Base-by-base conservation (phyloP, 2,797 vertebrate genomes). In the Molossus molossus region DNA sequence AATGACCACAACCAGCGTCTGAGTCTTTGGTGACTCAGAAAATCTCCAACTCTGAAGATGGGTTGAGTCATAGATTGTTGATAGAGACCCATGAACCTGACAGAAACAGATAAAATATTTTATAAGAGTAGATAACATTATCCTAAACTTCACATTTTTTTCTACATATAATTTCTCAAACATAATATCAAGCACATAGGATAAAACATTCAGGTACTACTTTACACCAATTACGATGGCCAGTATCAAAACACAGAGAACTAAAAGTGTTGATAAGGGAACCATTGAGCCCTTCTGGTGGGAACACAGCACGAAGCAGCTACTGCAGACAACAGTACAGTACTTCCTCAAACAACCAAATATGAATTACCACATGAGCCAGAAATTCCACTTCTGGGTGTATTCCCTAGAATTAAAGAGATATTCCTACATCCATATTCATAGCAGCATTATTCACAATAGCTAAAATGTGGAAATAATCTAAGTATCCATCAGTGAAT, bases 21-120 rank as follows among this genome's bases (percentile, higher is more conserved):
- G 13, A 92, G 29, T 40, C 57, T 92, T 77, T 37, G 72, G 37
- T 84, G 37, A 84, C 64, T 76, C 29, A 85, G 48, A 58, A 89
- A 89, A 80, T 64, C 57, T 84, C 33, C 45, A 92, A 7, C n/a
- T 25, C 27, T 40, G 37, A 89, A 79, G 64, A 83, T 45, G 92
- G 33, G 69, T 33, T 60, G 50, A 27, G 7, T 83, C 45, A 65
- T 29, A 20, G 18, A 65, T 57, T 37, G 4, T 53, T 70, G 57
- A 62, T 37, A 76, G 12, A 62, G 3, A 1, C 10, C 27, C 80
- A 79, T 23, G 73, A 33, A 57, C 5, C 21, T 70, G 53, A 77
- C 13, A 86, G 37, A 87, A 86, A 92, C 27, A 57, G 83, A 64
- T 33, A 33, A 88, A 62, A 62, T 5, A 48, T 13, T 69, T 67